Conservation (phyloP, 2,113 vertebrate genomes). For the Ailuropoda melanoleuca region DNA sequence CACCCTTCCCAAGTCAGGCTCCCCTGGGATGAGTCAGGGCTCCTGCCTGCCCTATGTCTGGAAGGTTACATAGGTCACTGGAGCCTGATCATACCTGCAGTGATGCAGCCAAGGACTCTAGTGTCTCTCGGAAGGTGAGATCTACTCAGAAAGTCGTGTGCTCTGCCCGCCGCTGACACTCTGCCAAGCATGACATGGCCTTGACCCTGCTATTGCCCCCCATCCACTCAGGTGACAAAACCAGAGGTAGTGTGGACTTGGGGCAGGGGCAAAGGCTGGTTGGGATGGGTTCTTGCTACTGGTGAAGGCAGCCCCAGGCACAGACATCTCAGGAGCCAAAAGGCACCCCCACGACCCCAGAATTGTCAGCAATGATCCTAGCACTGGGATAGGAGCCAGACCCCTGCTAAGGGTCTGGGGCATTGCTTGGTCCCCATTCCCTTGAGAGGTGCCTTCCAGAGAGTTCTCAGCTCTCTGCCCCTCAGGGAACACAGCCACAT, state of each 20-base stretch:
- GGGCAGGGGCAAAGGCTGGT: neutral
- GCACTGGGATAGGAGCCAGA: neutral
- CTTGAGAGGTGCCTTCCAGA: neutral
- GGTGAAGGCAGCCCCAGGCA: neutral
- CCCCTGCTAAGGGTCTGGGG: neutral
- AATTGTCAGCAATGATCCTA: neutral
- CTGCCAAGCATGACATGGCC: neutral
- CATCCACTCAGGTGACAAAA: neutral
- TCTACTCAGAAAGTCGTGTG: neutral
- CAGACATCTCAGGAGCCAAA: neutral
- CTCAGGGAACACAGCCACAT: neutral
- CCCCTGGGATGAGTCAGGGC: neutral
- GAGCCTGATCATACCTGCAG: neutral
- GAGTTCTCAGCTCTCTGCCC: neutral
- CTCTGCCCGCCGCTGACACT: neutral
- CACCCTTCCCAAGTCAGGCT: neutral
- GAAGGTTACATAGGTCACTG: slow-evolving; percentile 47
- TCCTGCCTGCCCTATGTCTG: neutral
- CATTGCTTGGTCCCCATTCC: neutral
- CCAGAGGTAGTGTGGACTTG: neutral
- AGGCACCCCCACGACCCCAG: neutral
- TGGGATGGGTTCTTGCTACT: neutral
- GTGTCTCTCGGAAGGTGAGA: neutral
- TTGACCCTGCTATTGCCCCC: no score
- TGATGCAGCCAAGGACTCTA: neutral